Base-by-base conservation (phyloP, 2,113 vertebrate species). In the Neolamprologus modestus region DNA sequence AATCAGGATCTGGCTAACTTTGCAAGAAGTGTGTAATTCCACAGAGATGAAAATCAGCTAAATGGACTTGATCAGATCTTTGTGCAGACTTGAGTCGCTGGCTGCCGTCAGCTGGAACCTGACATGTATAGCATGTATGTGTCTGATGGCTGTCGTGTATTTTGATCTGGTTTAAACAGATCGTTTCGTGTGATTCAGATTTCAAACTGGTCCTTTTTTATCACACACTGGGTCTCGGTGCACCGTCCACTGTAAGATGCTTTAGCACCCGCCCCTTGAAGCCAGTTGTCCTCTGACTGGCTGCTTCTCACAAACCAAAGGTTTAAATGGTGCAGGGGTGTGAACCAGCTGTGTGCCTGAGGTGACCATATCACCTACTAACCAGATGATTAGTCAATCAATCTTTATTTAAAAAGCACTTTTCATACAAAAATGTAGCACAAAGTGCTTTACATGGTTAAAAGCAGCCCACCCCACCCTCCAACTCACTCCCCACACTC, bases 321-420 rank as follows among this genome's bases (percentile, higher is more conserved):
- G 10, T n/a, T 37, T 37, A n/a, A 66, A 66, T 13, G 6, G 3
- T 66, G 0, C 61, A 66, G 33, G 17, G 16, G 0, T 1, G 6
- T 35, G 6, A 63, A 63, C 59, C 16, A 3, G 59, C 9, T 33
- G 59, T 33, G 2, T 33, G 59, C 59, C 28, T 11, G 28, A 63
- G 6, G 28, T 63, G 59, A 63, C 28, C 28, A 0, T 63, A 63
- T 11, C 57, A 33, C 1, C 1, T 0, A 33, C 59, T 33, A 63
- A 63, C 16, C 59, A 33, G 57, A 61, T 9, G 28, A 33, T 19
- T 31, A 31, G 57, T 13, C 53, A 55, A 53, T 53, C 50, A 6
- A 55, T 7, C 11, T 13, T 55, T 55, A 55, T 7, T 24, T 13
- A 1, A 0, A 4, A 54, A 54, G 53, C 53, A 12, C n/a, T 54